Evolutionary conservation across 2,888 invertebrate genomes (phyloP), one percentile per base, ranked within the genome.

Genomic region (Bimastos eiseni): DNA sequence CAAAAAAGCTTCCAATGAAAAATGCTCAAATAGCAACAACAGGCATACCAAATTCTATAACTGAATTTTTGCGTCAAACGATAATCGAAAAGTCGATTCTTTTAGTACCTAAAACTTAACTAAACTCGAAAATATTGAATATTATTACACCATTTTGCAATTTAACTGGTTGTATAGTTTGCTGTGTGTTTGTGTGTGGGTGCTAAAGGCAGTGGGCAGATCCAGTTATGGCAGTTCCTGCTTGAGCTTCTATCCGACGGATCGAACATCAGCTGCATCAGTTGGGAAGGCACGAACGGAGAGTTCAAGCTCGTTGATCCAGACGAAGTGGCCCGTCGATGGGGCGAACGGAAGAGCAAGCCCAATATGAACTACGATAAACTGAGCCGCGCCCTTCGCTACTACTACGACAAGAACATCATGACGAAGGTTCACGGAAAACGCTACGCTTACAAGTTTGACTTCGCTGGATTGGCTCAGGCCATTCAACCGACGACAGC

Each of bases 391-490:
- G 98, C 98, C 90, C 96, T 98, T 93, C 97, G 97, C 97, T 98
- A 98, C 95, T 98, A 98, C 95, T 98, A 98, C 95, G 98, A 98
- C 96, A 98, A 98, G 96, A 98, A 98, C 95, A 99, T 99, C 93
- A 98, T 98, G 98, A 98, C 97, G 92, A 98, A 98, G 96, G 98
- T 99, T 21, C 98, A 98, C 95, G 98, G 98, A 91, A 99, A 99
- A 95, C 96, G 99, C 0, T 98, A 98, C 96, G 98, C 98, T 89
- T 98, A 98, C 96, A 97, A 98, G 95, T 99, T 99, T 96, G 98
- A 98, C 96, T 99, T 99, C 95, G 97, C 97, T 94, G 98, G 98
- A 24, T 95, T 98, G 94, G 97, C 98, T 96, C 97, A 97, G 90
- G 95, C 95, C 38, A 94, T 95, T 94, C 95, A 95, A 92, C 94